These are phyloP conservation scores for Venusia cambrica DNA, from an alignment of 2,888 invertebrate genomes.

Conservation along the genomic window DNA sequence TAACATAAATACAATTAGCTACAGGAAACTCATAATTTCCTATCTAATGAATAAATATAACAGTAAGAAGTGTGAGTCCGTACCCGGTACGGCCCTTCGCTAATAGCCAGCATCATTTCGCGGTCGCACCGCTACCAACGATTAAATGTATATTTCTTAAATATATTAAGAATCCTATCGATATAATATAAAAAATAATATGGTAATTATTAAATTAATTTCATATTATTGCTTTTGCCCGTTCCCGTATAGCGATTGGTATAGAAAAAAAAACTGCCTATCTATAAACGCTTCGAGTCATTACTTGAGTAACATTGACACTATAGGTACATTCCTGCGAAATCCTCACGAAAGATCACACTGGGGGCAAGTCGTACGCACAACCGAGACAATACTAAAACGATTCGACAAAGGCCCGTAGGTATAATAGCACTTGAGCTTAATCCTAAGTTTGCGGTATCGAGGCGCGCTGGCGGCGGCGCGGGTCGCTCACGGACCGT, in stretches of 20 bases:
- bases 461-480: slow-evolving; percentile 43
- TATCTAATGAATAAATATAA: slow-evolving; percentile 80
- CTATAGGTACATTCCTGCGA: slow-evolving; percentile 57
- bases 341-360: slow-evolving; percentile 66
- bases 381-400: slow-evolving; percentile 78
- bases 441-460: slow-evolving; percentile 71
- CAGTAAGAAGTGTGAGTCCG: slow-evolving; percentile 67
- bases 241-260: slow-evolving; percentile 82
- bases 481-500: slow-evolving; percentile 65
- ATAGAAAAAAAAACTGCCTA: slow-evolving; percentile 77
- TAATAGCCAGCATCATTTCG: slow-evolving; percentile 75
- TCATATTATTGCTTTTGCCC: slow-evolving; percentile 82
- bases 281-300: slow-evolving; percentile 71
- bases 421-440: slow-evolving; percentile 79
- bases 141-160: slow-evolving; percentile 66
- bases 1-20: slow-evolving; percentile 79
- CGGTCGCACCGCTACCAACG: slow-evolving; percentile 78
- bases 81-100: slow-evolving; percentile 58
- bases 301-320: slow-evolving; percentile 62
- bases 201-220: slow-evolving; percentile 81
- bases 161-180: slow-evolving; percentile 73
- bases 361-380: slow-evolving; percentile 78
- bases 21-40: slow-evolving; percentile 79
- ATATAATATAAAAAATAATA: slow-evolving; percentile 80
- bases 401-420: slow-evolving; percentile 69